phyloP scores from a whole-genome alignment of 2,797 vertebrate genomes.

The Ctenopoma kingsleyae region DNA sequence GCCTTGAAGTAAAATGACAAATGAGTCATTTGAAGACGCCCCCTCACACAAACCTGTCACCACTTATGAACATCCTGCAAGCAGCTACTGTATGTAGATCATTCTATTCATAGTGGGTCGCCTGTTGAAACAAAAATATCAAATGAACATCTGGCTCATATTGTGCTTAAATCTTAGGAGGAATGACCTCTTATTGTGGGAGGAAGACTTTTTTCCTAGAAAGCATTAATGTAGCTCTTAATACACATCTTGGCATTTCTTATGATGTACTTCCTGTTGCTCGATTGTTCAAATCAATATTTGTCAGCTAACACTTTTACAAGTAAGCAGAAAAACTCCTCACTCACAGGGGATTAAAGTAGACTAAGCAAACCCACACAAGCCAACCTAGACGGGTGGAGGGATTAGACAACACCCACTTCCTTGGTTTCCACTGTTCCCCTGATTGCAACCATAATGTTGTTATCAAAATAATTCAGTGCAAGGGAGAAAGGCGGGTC shows the following conservation, averaged over 20 bases:
- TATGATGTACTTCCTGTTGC: conserved; percentile 21
- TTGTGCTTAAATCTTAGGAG: conserved; percentile 25
- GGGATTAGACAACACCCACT: conserved; percentile 67
- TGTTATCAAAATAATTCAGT: conserved; percentile 57
- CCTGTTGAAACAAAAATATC: conserved; percentile 34
- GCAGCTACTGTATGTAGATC: conserved; percentile 54
- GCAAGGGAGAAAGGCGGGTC: conserved; percentile 30
- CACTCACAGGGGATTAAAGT: conserved; percentile 54
- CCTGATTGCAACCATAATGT: conserved; percentile 50
- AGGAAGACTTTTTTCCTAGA: conserved; percentile 1
- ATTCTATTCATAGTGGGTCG: conserved; percentile 58
- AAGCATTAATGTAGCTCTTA: conserved; percentile 12
- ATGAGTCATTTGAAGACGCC: conserved; percentile 80
- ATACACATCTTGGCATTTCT: conserved; percentile 26
- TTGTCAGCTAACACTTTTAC: conserved; percentile 33
- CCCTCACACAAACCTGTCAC: conserved; percentile 80
- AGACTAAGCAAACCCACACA: conserved; percentile 65
- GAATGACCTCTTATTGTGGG: conserved; percentile 15
- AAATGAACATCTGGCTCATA: conserved; percentile 57
- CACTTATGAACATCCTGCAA: conserved; percentile 73
- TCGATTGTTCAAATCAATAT: conserved; percentile 53
- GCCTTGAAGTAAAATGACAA: conserved; percentile 82
- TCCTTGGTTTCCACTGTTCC: conserved; percentile 49
- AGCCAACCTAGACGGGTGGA: conserved; percentile 57
- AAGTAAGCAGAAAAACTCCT: conserved; percentile 54